Percentiles rank a stretch among this genome's conserved stretches.
These are phyloP conservation scores for Phrynocephalus versicolor DNA, from an alignment of 2,113 vertebrate species.

Conservation along the genomic window DNA sequence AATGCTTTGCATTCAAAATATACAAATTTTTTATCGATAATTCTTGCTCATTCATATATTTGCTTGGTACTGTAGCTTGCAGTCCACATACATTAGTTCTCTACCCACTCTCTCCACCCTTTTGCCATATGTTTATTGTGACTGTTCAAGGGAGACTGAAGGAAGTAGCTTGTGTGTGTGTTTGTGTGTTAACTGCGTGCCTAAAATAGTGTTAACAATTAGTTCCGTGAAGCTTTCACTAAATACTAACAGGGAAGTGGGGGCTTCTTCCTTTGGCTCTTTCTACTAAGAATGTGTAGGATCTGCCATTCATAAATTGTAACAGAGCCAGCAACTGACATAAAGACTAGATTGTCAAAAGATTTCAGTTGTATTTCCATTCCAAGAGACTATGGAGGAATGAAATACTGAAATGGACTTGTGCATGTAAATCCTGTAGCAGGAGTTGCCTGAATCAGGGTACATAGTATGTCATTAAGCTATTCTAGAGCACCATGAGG, in stretches of 20 bases:
- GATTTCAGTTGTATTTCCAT: conserved; percentile 14
- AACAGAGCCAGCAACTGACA: conserved; percentile 18
- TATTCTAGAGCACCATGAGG: background rate
- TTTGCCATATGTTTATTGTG: conserved; percentile 38
- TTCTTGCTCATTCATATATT: conserved; percentile 31
- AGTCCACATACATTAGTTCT: conserved; percentile 19
- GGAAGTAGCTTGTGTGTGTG: background rate
- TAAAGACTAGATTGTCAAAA: conserved; percentile 9
- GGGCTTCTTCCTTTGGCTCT: conserved; percentile 1
- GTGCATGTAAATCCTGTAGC: background rate
- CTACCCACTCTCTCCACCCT: conserved; percentile 23
- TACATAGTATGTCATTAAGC: background rate
- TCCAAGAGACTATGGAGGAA: background rate
- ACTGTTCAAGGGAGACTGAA: conserved; percentile 18
- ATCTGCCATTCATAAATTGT: conserved; percentile 32
- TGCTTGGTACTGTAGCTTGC: conserved; percentile 17
- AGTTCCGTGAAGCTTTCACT: conserved; percentile 10
- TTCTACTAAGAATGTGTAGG: conserved; percentile 21
- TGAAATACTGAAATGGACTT: background rate
- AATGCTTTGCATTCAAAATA: background rate
- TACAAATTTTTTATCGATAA: background rate
- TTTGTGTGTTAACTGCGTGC: conserved; percentile 19
- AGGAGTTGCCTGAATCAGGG: background rate
- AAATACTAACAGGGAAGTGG: background rate
- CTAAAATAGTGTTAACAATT: conserved; percentile 31